Percentiles rank a stretch among this genome's conserved stretches.
phyloP scores from a whole-genome alignment of 2,888 invertebrate genomes.

The Buathra laborator region DNA sequence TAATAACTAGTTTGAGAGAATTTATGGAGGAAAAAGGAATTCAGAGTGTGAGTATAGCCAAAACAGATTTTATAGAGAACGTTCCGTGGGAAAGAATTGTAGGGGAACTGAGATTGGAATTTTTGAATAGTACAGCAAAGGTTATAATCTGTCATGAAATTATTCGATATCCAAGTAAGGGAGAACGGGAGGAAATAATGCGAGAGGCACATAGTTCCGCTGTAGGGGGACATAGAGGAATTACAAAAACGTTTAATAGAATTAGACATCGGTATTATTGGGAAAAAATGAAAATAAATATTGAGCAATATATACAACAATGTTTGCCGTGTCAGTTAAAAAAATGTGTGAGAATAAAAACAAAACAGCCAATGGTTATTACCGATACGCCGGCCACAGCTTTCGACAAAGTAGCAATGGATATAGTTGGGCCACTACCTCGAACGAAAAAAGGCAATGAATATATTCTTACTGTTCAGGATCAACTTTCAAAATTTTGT shows the following conservation, averaged over 20 bases:
- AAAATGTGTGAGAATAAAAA: not conserved
- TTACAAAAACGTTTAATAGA: too few relatives aligned
- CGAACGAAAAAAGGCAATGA: not conserved
- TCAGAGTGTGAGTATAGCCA: constrained; percentile 35
- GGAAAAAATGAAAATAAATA: constrained; percentile 27
- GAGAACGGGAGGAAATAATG: too few relatives aligned
- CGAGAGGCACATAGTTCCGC: too few relatives aligned
- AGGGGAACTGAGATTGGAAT: constrained; percentile 13
- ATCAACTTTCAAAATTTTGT: constrained; percentile 37
- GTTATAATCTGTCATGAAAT: constrained; percentile 33
- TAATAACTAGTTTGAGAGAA: constrained; percentile 9
- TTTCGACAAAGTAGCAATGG: constrained; percentile 8
- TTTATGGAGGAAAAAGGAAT: constrained; percentile 3
- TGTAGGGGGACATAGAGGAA: too few relatives aligned
- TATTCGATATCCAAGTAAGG: not conserved
- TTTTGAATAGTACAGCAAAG: constrained; percentile 13
- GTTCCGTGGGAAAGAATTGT: constrained; percentile 35
- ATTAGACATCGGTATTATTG: not conserved
- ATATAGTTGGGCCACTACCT: constrained; percentile 25
- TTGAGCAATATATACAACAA: not conserved
- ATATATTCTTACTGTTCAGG: not conserved
- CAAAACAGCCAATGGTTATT: too few relatives aligned
- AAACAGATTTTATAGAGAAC: constrained; percentile 18
- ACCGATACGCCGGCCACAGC: constrained; percentile 31
- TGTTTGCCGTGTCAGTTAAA: not conserved